Percentiles rank a stretch among this genome's conserved stretches.
Evolutionary conservation across 1,140 invertebrate species (phyloP).

Genomic region (Drosophila pachea): DNA sequence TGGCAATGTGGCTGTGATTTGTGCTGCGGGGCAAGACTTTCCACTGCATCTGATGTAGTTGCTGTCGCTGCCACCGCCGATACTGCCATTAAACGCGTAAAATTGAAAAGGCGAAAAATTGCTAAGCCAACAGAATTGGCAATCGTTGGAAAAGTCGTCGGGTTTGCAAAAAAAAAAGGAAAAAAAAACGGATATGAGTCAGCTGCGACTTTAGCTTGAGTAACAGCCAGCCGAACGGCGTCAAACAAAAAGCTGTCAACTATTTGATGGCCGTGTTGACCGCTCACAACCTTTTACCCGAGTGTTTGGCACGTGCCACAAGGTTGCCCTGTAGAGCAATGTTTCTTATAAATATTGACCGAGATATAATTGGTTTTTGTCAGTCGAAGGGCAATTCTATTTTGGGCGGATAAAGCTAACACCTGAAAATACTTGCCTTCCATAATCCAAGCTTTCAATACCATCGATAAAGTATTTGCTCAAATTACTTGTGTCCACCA

Average conservation of each 20-base stretch:
- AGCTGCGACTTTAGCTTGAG: background rate
- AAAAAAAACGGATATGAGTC: background rate
- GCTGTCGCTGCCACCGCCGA: constrained; percentile 13
- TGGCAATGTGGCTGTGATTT: constrained; percentile 60
- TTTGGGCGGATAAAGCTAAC: no score
- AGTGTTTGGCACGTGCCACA: background rate
- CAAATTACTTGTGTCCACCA: constrained; percentile 21
- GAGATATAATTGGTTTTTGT: no score
- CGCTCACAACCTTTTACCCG: background rate
- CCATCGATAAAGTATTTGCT: background rate
- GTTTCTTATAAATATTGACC: no score
- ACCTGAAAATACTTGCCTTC: no score
- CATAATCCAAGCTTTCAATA: no score
- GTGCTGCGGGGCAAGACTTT: constrained; percentile 15
- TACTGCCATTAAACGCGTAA: constrained; percentile 58
- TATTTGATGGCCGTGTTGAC: constrained; percentile 37
- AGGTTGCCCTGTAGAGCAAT: no score
- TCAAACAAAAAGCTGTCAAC: constrained; percentile 42
- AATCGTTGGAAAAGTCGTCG: constrained; percentile 31
- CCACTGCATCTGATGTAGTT: background rate
- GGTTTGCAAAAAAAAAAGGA: constrained; percentile 3
- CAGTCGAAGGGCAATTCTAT: no score
- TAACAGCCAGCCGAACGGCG: background rate
- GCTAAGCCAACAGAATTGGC: constrained; percentile 52
- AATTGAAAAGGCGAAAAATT: constrained; percentile 74